Evolutionary conservation across 2,888 invertebrate genomes (phyloP).

Genomic region (Apotomis turbidana): DNA sequence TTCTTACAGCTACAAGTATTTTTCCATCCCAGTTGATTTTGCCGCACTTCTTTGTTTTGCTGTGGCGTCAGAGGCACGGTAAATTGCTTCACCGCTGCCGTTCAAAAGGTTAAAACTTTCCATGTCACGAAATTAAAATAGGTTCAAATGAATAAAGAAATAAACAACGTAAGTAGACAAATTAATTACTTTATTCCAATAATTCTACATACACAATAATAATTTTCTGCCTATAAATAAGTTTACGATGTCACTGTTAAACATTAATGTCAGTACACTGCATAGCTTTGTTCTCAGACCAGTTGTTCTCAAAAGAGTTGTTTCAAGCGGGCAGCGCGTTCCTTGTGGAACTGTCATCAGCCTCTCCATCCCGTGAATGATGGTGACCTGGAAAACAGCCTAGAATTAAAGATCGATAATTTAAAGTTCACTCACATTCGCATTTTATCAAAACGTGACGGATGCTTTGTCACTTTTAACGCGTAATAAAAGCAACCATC

Average conservation of each 20-base stretch:
- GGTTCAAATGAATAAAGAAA: background rate
- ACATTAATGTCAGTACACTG: conserved; percentile 38
- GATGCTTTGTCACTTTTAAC: no score
- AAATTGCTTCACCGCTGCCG: no score
- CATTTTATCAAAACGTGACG: no score
- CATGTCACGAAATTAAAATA: no score
- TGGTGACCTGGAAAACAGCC: conserved; percentile 65
- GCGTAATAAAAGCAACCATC: no score
- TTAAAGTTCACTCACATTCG: no score
- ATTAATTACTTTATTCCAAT: conserved; percentile 5
- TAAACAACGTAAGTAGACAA: background rate
- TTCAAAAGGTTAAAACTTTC: no score
- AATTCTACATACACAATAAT: conserved; percentile 18
- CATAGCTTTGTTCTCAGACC: conserved; percentile 35
- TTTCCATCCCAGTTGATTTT: no score
- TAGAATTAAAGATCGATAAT: no score
- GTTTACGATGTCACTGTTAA: conserved; percentile 5
- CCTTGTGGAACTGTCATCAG: conserved; percentile 60
- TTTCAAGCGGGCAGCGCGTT: conserved; percentile 50
- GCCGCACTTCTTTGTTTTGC: no score
- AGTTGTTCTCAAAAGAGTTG: conserved; percentile 48
- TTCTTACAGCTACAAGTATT: no score
- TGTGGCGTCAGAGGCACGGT: no score
- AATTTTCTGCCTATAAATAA: conserved; percentile 3
- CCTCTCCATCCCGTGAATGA: conserved; percentile 81